Evolutionary conservation across 2,797 vertebrate species (phyloP).

Genomic region (Takifugu rubripes): DNA sequence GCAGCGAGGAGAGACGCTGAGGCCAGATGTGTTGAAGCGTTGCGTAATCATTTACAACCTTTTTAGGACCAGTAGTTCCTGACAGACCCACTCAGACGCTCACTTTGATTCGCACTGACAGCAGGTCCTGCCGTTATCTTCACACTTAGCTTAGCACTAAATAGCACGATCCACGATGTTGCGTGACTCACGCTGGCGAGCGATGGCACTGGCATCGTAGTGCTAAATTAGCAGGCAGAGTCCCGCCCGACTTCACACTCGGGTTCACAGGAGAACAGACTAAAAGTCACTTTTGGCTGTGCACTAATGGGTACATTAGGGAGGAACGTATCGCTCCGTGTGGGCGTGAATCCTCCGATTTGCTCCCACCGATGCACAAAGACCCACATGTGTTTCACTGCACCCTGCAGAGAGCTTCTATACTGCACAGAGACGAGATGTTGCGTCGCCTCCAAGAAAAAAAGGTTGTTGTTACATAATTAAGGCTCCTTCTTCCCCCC

Average conservation of each 20-base stretch:
- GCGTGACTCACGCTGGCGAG: constrained; percentile 24
- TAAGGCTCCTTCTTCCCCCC: too few species aligned
- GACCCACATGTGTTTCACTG: constrained; percentile 38
- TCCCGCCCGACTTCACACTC: constrained; percentile 11
- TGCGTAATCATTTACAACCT: background rate
- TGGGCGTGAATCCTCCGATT: constrained; percentile 51
- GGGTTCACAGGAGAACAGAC: constrained; percentile 2
- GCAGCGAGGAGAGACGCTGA: constrained; percentile 16
- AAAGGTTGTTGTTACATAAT: too few species aligned
- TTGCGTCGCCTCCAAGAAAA: background rate
- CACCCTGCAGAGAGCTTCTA: constrained; percentile 15
- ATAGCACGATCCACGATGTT: constrained; percentile 1
- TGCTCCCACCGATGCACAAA: constrained; percentile 37
- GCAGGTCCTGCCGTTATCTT: constrained; percentile 24
- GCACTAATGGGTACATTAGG: constrained; percentile 26
- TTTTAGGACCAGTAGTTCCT: constrained; percentile 5
- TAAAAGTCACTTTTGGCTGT: constrained; percentile 30
- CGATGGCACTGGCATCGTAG: constrained; percentile 1
- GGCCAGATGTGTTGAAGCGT: constrained; percentile 1
- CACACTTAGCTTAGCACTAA: constrained; percentile 5
- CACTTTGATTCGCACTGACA: constrained; percentile 25
- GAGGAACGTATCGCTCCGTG: constrained; percentile 25
- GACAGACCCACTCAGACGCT: constrained; percentile 16
- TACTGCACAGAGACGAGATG: background rate
- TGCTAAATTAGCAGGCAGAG: background rate